Base-by-base conservation (phyloP, 2,888 invertebrate genomes). In the Aporophyla nigra region DNA sequence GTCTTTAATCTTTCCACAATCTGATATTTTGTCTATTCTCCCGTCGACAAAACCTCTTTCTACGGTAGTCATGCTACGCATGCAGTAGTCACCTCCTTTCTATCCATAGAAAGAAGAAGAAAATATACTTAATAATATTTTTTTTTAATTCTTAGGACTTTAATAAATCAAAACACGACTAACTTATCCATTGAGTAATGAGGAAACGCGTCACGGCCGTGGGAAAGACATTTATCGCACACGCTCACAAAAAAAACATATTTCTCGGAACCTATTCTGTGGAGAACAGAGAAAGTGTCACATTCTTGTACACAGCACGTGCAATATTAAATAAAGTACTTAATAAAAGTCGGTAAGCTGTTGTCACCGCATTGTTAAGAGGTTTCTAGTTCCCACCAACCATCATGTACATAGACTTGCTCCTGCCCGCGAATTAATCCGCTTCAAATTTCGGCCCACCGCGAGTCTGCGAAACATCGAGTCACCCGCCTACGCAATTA, bases 211-310 rank as follows among this genome's bases (percentile, higher is more conserved):
- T 70, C 68, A 75, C 43, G 40, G 62, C 49, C 79, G 83, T 87
- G 84, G 80, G 86, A 87, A 86, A 84, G 65, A 76, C 24, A 67
- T 62, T 68, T 68, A 78, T 72, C 72, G 68, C 70, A 63, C 62
- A 65, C 49, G 58, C 61, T 58, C 43, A 24, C 53, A 67, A 73
- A 71, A 63, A 76, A 72, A 74, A 40, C 59, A 67, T 58, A 54
- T 69, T 77, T 83, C 76, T 83, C 71, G 73, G 83, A 74, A 83
- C 63, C 53, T 53, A 80, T 74, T 79, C 54, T 49, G 63, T 46
- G 61, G 24, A 67, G 65, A 75, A 33, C 62, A 74, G 76, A 75
- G 82, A 85, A 84, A 86, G 82, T 84, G 59, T 76, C 58, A 46
- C 63, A 70, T 73, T 66, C 59, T 65, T 43, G 53, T 46, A 56